Conservation (phyloP, 64 coral and sea anemone species). For the Acropora tenuis region DNA sequence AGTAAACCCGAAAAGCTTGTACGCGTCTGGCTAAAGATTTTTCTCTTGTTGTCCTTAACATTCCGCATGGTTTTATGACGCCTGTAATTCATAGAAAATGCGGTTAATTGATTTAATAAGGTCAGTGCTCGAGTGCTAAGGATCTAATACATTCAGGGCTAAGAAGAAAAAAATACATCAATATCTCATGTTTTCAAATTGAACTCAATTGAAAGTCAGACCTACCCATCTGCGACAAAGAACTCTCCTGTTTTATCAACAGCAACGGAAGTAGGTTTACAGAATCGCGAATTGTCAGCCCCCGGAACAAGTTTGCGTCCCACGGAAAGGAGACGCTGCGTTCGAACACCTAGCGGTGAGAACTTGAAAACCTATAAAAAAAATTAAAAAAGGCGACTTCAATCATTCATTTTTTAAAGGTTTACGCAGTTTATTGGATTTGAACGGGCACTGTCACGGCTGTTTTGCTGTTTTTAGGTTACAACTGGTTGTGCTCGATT, state of each 20-base stretch:
- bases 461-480: too few species aligned
- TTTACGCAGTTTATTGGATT: background rate
- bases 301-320: constrained; percentile 74
- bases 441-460: too few species aligned
- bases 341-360: constrained; percentile 45
- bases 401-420: background rate
- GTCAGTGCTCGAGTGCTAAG: too few species aligned
- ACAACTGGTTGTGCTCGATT: too few species aligned
- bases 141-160: too few species aligned
- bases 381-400: background rate
- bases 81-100: too few species aligned
- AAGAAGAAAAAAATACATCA: too few species aligned
- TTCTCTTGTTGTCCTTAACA: too few species aligned
- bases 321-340: constrained; percentile 60
- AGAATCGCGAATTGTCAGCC: constrained; percentile 75
- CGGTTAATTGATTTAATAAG: too few species aligned
- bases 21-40: too few species aligned
- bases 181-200: background rate
- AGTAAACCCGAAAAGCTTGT: too few species aligned
- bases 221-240: constrained; percentile 92
- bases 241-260: constrained; percentile 78
- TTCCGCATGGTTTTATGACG: too few species aligned
- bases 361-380: constrained; percentile 81
- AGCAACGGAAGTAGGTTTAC: constrained; percentile 90
- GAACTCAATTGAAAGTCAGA: background rate